Evolutionary conservation across 2,888 invertebrate species (phyloP), one percentile per base, ranked within the genome.

Genomic region (Iselma pallidipennis): DNA sequence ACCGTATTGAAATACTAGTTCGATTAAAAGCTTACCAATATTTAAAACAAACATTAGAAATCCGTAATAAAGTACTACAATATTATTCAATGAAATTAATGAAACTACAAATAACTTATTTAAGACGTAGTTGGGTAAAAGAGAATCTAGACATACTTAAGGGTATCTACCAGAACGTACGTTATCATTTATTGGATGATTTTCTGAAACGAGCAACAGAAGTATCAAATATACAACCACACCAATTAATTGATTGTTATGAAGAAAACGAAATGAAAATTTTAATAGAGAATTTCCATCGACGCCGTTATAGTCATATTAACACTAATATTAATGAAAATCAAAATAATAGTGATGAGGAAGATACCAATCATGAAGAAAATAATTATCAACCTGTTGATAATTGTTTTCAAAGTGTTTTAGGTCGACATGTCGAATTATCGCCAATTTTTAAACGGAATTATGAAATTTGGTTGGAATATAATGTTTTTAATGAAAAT

Each of bases 181-280:
- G 64, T n/a, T 55, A 54, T 25, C 49, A 57, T 19, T 21, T 61
- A 1, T 16, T 57, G 16, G 64, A 64, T 19, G 57, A 61, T 53
- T 61, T 50, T 45, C n/a, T 45, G 5, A 21, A n/a, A 5, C 3
- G 45, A 45, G 4, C 45, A 1, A 4, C 21, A 9, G 7, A 16
- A n/a, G n/a, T n/a, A n/a, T n/a, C n/a, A n/a, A n/a, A n/a, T n/a
- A n/a, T n/a, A n/a, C n/a, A 28, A 6, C 6, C 5, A 28, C 28
- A 28, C 5, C 28, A 9, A 5, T 28, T 28, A 28, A 28, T 28
- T 6, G 28, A 28, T 6, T 28, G 7, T 28, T 28, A 28, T 6
- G 28, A 28, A 9, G 23, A 45, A 4, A 12, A 45, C 4, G 4
- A 21, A 9, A 23, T 45, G 12, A 2, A 45, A 23, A 12, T 23